Conservation (phyloP, 2,113 vertebrate species). For the Vulpes ferrilata region DNA sequence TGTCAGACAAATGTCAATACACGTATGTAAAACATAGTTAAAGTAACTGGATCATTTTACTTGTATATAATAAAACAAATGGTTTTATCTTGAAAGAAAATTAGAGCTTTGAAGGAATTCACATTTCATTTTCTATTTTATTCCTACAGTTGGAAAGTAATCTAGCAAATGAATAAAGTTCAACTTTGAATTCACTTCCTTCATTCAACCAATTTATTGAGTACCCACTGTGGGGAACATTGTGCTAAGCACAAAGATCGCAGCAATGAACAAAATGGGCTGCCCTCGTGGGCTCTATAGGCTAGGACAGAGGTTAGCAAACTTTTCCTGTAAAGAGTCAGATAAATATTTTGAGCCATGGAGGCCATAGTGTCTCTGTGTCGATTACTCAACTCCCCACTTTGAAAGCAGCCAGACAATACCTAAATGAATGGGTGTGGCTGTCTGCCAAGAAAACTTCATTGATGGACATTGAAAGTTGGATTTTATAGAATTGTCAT, state of each 20-base stretch:
- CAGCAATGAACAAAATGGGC: not conserved
- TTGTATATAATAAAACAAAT: conserved; percentile 19
- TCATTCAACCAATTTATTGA: conserved; percentile 7
- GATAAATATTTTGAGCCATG: conserved; percentile 10
- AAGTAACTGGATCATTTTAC: conserved; percentile 19
- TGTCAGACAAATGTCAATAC: not conserved
- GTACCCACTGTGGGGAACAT: not conserved
- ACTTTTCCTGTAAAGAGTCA: not conserved
- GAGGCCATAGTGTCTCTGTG: not conserved
- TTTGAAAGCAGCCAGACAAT: not conserved
- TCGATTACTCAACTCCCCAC: not conserved
- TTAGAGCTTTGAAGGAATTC: conserved; percentile 41
- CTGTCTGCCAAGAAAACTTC: conserved; percentile 11
- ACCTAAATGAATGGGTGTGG: not conserved
- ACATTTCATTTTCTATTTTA: conserved; percentile 34
- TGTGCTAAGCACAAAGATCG: not conserved
- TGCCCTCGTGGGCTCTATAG: not conserved
- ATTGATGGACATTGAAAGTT: not conserved
- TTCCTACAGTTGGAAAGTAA: conserved; percentile 40
- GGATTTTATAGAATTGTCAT: conserved; percentile 27
- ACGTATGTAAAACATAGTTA: not conserved
- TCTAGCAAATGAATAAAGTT: conserved; percentile 38
- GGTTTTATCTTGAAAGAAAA: conserved; percentile 14
- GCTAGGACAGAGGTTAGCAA: not conserved
- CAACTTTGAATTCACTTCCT: not conserved